Evolutionary conservation across 2,797 vertebrate genomes (phyloP), one percentile per base, ranked within the genome.

Genomic region (Rousettus madagascariensis): DNA sequence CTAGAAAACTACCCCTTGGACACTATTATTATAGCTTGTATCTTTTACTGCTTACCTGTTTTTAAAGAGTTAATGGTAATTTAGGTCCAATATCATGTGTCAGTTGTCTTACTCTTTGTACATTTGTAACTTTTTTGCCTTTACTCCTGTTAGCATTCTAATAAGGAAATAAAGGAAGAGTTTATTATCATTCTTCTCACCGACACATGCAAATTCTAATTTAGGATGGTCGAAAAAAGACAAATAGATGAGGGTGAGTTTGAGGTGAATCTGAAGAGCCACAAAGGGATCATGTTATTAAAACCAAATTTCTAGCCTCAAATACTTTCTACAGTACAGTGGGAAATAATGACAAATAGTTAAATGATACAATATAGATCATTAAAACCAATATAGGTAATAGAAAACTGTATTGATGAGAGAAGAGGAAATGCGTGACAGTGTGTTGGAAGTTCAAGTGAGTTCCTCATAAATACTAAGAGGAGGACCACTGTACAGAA

Each of bases 361-460:
- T 93, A 95, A 86, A 46, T 69, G 33, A 24, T 41, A 69, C 13
- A 57, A 33, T 92, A 3, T 84, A 77, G 57, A 85, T 86, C 80
- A 79, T 95, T 79, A 93, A 85, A 91, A 53, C 41, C 8, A 72
- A 12, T 79, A 49, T 51, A 94, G 17, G 43, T 92, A 68, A 22
- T 91, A 75, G 78, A 84, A 84, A 87, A 61, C 12, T 24, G 3
- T 86, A 28, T 96, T 75, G 86, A 15, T 72, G 20, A 30, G 33
- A 72, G 79, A 90, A 82, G 33, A 63, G 79, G n/a, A 95, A 92
- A 57, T 77, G 13, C 43, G 1, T 57, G 84, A 53, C 87, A 88
- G 3, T 75, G 24, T 22, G 20, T 71, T 82, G 20, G n/a, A 46
- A 90, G 9, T 96, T 53, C 63, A 63, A 79, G 57, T 71, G 24